Percentiles rank a stretch among this genome's conserved stretches.
phyloP scores from a whole-genome alignment of 1,140 invertebrate species.

The Gyrodactylus bullatarudis region DNA sequence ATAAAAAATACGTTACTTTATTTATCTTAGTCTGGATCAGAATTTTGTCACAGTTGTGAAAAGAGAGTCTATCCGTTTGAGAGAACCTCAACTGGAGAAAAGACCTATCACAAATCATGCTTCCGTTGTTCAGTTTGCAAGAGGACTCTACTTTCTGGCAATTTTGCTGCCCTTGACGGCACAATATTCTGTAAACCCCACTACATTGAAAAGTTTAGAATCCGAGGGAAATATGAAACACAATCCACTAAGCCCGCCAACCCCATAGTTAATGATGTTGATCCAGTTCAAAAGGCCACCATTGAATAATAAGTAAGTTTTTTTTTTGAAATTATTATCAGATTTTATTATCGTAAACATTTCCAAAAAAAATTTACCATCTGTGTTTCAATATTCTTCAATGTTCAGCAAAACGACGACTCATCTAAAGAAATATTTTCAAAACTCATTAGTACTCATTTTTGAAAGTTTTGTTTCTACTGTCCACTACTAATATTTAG shows the following conservation, averaged over 20 bases:
- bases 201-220: constrained; percentile 2
- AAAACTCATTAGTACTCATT: no score
- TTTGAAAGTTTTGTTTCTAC: no score
- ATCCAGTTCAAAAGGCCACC: no score
- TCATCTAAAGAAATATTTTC: no score
- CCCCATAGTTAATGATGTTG: background rate
- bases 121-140: background rate
- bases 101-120: background rate
- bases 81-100: background rate
- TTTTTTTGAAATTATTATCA: no score
- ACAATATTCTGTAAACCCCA: background rate
- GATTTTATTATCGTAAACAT: no score
- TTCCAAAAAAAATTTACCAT: no score
- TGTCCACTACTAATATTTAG: no score
- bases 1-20: no score
- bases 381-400: no score
- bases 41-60: background rate
- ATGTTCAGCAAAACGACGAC: no score
- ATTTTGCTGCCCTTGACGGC: background rate
- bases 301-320: no score
- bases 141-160: background rate
- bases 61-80: background rate
- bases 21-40: background rate
- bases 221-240: background rate
- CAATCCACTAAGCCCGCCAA: background rate